Percentiles rank a stretch among this genome's conserved stretches.
These are phyloP conservation scores for Eupithecia centaureata DNA, from an alignment of 2,888 invertebrate species.

Conservation along the genomic window DNA sequence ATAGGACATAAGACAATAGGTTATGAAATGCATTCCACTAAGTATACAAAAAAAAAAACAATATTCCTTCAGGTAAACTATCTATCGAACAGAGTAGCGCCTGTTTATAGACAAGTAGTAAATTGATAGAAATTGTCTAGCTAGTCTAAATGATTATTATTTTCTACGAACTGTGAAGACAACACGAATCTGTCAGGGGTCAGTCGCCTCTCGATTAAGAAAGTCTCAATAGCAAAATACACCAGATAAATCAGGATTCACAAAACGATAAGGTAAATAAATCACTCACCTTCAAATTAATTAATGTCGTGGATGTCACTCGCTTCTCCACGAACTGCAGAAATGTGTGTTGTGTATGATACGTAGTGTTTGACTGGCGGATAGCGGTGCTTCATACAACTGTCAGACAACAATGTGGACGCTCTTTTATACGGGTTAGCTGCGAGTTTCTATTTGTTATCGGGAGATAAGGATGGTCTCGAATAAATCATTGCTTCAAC, in stretches of 20 bases:
- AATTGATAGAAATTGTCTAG: not conserved
- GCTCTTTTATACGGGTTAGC: not conserved
- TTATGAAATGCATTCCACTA: not conserved
- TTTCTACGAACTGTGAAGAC: not conserved
- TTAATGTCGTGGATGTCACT: slow-evolving; percentile 33
- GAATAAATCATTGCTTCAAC: not conserved
- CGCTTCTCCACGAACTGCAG: slow-evolving; percentile 17
- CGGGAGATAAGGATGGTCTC: slow-evolving; percentile 3
- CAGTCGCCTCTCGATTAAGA: slow-evolving; percentile 22
- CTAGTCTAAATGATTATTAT: no score
- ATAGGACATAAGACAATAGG: not conserved
- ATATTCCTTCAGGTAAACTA: not conserved
- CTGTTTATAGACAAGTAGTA: not conserved
- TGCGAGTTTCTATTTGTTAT: slow-evolving; percentile 1
- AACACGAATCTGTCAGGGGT: slow-evolving; percentile 5
- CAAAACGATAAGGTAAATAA: slow-evolving; percentile 35
- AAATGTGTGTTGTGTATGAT: slow-evolving; percentile 27
- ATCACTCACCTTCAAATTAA: slow-evolving; percentile 40
- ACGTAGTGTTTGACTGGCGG: slow-evolving; percentile 20
- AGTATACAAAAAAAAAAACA: not conserved
- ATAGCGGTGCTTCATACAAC: slow-evolving; percentile 15
- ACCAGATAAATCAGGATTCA: slow-evolving; percentile 29
- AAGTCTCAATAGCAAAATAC: slow-evolving; percentile 27
- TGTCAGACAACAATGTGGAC: slow-evolving; percentile 5
- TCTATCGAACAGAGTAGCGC: not conserved